Evolutionary conservation across 2,113 vertebrate genomes (phyloP).

Genomic region (Microcebus ravelobensis): DNA sequence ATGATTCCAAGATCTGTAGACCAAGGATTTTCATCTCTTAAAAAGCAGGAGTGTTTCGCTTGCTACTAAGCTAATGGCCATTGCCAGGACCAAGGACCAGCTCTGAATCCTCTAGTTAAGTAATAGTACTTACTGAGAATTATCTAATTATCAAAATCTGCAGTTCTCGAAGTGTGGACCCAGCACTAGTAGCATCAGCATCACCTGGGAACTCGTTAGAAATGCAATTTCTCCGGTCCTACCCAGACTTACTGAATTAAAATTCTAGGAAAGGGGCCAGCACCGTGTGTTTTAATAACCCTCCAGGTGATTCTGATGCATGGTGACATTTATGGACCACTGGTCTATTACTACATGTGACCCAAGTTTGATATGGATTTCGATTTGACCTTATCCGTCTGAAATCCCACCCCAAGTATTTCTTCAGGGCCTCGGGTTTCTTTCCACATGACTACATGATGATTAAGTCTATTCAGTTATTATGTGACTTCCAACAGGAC

Average conservation of each 20-base stretch:
- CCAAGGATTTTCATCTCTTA: not conserved
- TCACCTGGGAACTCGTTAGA: not conserved
- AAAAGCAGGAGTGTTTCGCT: conserved; percentile 10
- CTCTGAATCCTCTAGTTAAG: not conserved
- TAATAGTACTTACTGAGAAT: not conserved
- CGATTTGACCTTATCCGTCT: not conserved
- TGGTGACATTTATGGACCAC: not conserved
- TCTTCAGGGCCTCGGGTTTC: not conserved
- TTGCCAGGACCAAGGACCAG: not conserved
- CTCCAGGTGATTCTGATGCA: not conserved
- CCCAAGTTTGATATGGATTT: not conserved
- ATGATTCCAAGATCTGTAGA: not conserved
- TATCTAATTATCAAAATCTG: not conserved
- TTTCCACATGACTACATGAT: not conserved
- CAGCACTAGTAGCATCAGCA: not conserved
- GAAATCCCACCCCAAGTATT: not conserved
- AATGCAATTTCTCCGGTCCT: not conserved
- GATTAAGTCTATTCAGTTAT: not conserved
- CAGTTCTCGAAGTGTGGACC: not conserved
- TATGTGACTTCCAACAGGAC: not conserved
- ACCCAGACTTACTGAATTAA: not conserved
- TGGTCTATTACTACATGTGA: not conserved
- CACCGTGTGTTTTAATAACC: not conserved
- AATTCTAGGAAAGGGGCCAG: not conserved
- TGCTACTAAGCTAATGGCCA: not conserved